Evolutionary conservation across 1,140 invertebrate species (phyloP), one percentile per base, ranked within the genome.

Genomic region (Drosophila tristis): DNA sequence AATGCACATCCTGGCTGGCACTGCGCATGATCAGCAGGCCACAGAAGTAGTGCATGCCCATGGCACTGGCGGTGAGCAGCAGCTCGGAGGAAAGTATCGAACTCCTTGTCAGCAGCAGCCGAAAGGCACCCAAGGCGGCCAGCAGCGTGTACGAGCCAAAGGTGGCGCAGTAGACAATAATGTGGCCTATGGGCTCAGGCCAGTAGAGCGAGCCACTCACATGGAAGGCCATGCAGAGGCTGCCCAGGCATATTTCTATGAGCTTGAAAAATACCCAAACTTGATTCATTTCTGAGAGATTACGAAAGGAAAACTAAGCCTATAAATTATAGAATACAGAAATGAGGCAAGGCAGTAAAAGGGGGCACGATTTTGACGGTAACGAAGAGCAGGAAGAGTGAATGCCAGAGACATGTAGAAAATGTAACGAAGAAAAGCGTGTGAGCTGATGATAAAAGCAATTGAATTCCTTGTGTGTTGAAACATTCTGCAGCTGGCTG

Each of bases 191-290:
- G 0, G 53, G 54, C 47, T 74, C 71, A 2, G 26, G 0, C 20
- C 0, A 3, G n/a, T 65, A 44, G 1, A 43, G 0, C 4, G 60
- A 57, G 1, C 71, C 72, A 1, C 7, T 3, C 1, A 74, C 16
- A 23, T 74, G 71, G 5, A 44, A 48, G 16, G 29, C 44, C 71
- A 75, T 74, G 23, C 71, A 75, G 6, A 74, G 0, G 23, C 61
- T 20, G 49, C 72, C 72, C 20, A 75, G 29, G 5, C 20, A 3
- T 5, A 75, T 31, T 16, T 75, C 72, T 6, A 75, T 54, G 0
- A 75, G 23, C 48, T 74, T 75, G 11, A 74, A 75, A 15, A 75
- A 75, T 3, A 74, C n/a, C 71, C 71, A 75, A 49, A 75, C 72
- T 29, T 75, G 72, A 44, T 75, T 75, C 72, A 75, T 75, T 23